Evolutionary conservation across 1,140 invertebrate genomes (phyloP).

Genomic region (Myzus persicae): DNA sequence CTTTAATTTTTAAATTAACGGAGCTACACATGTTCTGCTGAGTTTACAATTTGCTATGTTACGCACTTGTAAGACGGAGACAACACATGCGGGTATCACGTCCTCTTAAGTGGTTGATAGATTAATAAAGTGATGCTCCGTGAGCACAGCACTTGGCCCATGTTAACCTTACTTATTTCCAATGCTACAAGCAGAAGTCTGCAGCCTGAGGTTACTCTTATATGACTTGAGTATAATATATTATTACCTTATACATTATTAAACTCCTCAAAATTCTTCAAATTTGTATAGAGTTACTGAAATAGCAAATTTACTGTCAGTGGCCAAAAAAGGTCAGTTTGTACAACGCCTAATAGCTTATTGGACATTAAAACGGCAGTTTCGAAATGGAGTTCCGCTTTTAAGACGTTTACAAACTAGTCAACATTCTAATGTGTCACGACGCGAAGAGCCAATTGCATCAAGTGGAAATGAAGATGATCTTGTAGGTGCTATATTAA

Average conservation of each 20-base stretch:
- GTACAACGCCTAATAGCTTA: conserved; percentile 88
- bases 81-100: too few species aligned
- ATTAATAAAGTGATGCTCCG: too few species aligned
- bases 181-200: not conserved
- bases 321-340: conserved; percentile 83
- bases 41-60: too few species aligned
- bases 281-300: conserved; percentile 73
- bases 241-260: not conserved
- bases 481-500: conserved; percentile 60
- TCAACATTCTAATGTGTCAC: conserved; percentile 66
- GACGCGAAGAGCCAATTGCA: conserved; percentile 61
- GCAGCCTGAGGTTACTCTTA: not conserved
- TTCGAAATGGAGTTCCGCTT: conserved; percentile 94
- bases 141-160: too few species aligned
- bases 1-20: too few species aligned
- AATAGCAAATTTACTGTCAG: conserved; percentile 76
- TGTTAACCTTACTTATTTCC: not conserved
- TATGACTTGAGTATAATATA: not conserved
- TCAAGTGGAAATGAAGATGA: conserved; percentile 62
- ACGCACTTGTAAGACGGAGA: too few species aligned
- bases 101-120: too few species aligned
- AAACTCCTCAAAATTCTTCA: not conserved
- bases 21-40: too few species aligned
- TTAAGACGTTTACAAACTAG: conserved; percentile 78
- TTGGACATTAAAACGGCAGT: conserved; percentile 96